Evolutionary conservation across 1,140 invertebrate genomes (phyloP), one percentile per base, ranked within the genome.

Genomic region (Mycetomoellerius zeteki): DNA sequence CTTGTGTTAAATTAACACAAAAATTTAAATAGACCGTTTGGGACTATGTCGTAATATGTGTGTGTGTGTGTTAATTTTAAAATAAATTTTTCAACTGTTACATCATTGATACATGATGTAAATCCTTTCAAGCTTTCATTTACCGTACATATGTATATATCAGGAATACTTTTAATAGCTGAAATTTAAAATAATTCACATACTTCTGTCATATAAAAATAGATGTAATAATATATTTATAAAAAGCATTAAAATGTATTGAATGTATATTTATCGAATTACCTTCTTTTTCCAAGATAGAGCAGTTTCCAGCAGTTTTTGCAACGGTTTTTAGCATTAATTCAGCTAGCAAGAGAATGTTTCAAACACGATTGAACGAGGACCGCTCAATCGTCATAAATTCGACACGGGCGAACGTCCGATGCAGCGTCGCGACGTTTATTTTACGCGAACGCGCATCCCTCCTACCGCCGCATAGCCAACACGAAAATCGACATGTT

Each of bases 401-500:
- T 69, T 80, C 85, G 50, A 75, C 50, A 56, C 33, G 54, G 14
- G 50, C 43, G 43, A 27, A 16, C 30, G 21, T 64, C 43, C 65
- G 56, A 37, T 52, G 72, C 75, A 62, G 54, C 71, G 60, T 37
- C 72, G 58, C 58, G 82, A 78, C 73, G 82, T 85, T 85, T 85
- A 77, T 77, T 85, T 76, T 65, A 65, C 82, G 72, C 72, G 47
- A 24, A 37, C 27, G 58, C 24, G 71, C 60, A n/a, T 64, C 21
- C 12, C 19, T 27, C 30, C 62, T 37, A 58, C 8, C 21, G 33
- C 12, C 37, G 84, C 65, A n/a, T 43, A 71, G 43, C 60, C 73
- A 52, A 69, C 72, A 80, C 75, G 62, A 80, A 73, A 82, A 82
- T 82, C 67, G 80, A 81, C 67, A n/a, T 64, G 72, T 64, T 85